A percentile compares a stretch with the other conserved stretches of the same genome.
phyloP scores from a whole-genome alignment of 1,140 invertebrate species.

The Halesus radiatus region DNA sequence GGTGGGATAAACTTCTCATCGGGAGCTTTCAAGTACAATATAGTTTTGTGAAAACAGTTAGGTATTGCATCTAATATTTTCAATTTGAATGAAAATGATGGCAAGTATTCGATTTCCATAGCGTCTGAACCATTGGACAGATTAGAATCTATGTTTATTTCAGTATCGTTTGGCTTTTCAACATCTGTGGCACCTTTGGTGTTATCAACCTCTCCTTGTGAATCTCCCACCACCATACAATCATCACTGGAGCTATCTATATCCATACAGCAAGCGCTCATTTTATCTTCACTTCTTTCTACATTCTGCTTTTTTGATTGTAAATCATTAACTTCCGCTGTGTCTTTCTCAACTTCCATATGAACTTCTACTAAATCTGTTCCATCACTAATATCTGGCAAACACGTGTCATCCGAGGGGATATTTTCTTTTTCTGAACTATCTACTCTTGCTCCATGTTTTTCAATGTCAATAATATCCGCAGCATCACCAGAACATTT shows the following conservation, averaged over 20 bases:
- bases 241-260: conserved; percentile 50
- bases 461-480: neutral
- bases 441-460: neutral
- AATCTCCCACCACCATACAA: conserved; percentile 42
- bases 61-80: conserved; percentile 53
- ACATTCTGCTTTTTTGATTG: too few species aligned
- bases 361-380: neutral
- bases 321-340: neutral
- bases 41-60: conserved; percentile 51
- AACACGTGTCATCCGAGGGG: too few species aligned
- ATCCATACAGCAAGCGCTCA: conserved; percentile 5
- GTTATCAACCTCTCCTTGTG: neutral
- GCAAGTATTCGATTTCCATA: conserved; percentile 21
- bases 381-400: neutral
- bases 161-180: neutral
- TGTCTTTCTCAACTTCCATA: neutral
- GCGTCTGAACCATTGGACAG: neutral
- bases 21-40: conserved; percentile 60
- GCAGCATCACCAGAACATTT: neutral
- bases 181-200: neutral
- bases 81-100: conserved; percentile 40
- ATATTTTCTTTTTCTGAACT: conserved; percentile 14
- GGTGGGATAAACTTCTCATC: conserved; percentile 60
- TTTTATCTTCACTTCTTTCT: too few species aligned
- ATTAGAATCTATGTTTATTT: conserved; percentile 17